Evolutionary conservation across 1,140 invertebrate species (phyloP), one percentile per base, ranked within the genome.

Genomic region (Hyles vespertilio): DNA sequence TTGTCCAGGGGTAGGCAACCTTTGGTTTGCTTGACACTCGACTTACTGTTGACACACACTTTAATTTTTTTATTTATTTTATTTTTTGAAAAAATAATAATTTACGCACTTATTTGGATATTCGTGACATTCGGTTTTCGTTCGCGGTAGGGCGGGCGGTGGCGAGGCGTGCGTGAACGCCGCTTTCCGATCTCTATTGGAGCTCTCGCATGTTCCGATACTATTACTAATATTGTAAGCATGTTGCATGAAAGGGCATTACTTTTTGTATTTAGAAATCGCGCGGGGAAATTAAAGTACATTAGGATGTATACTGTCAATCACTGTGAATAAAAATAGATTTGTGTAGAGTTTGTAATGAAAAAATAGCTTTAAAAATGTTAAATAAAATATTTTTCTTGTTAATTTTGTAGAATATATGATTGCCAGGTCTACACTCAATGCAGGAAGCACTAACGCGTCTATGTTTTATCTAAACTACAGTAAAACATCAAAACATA

Each of bases 101-200:
- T 58, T 63, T 59, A 57, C 63, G 58, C 44, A 49, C 45, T 12
- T 45, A 62, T 40, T 52, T 49, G 45, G 5, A 51, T 36, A 49
- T 43, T 56, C 40, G 32, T 51, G 32, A 40, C 33, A 47, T 54
- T 56, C 46, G 10, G 51, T 58, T 50, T 61, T 58, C 56, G 51
- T 61, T 47, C 52, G 57, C 59, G 63, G 51, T 78, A 68, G 84
- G 84, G 84, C 84, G 84, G 84, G 84, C 83, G 83, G 83, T 69
- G 74, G 65, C 66, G 67, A 82, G 61, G 68, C 82, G 84, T 85
- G 82, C 82, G 82, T 81, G 70, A 72, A 69, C 75, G 78, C 74
- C 79, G 81, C 56, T 57, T 70, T 56, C 81, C 62, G 64, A 67
- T 63, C 78, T 68, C 62, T 69, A 79, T 85, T 87, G 74, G 73